Evolutionary conservation across 1,140 invertebrate species (phyloP).

Genomic region (Euglossa dilemma): DNA sequence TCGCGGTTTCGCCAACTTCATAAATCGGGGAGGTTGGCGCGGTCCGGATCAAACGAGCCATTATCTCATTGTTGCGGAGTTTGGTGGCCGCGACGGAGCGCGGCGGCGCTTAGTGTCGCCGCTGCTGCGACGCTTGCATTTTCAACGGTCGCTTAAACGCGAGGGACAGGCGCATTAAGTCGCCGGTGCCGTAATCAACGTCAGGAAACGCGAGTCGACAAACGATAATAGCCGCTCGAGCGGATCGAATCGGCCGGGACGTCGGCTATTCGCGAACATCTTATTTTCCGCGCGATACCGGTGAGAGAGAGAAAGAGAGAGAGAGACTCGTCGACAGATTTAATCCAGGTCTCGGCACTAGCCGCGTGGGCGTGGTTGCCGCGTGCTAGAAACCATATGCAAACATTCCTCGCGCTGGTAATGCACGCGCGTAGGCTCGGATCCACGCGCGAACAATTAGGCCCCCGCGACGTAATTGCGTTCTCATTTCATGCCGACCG

Average conservation of each 20-base stretch:
- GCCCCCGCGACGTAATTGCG: neutral
- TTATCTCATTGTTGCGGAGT: neutral
- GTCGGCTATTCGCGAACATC: conserved; percentile 29
- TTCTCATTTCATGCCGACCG: neutral
- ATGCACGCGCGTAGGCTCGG: no score
- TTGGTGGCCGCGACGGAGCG: neutral
- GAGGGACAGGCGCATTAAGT: conserved; percentile 26
- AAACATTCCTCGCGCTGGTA: neutral
- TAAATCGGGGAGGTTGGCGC: neutral
- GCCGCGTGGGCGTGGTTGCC: neutral
- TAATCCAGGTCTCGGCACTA: conserved; percentile 4
- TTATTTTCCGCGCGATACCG: conserved; percentile 31
- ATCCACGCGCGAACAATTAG: conserved; percentile 15
- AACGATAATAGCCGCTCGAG: conserved; percentile 36
- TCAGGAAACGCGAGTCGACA: conserved; percentile 27
- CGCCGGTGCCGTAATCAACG: conserved; percentile 32
- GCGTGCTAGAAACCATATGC: neutral
- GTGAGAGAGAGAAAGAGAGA: neutral
- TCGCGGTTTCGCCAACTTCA: neutral
- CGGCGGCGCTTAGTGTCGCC: neutral
- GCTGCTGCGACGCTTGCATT: neutral
- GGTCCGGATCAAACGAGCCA: neutral
- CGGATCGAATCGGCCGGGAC: conserved; percentile 29
- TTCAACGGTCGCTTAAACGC: conserved; percentile 17
- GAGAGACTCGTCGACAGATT: conserved; percentile 17